A percentile compares a stretch with the other conserved stretches of the same genome.
phyloP scores from a whole-genome alignment of 2,113 vertebrate genomes.

The Pachycephala philippinensis region DNA sequence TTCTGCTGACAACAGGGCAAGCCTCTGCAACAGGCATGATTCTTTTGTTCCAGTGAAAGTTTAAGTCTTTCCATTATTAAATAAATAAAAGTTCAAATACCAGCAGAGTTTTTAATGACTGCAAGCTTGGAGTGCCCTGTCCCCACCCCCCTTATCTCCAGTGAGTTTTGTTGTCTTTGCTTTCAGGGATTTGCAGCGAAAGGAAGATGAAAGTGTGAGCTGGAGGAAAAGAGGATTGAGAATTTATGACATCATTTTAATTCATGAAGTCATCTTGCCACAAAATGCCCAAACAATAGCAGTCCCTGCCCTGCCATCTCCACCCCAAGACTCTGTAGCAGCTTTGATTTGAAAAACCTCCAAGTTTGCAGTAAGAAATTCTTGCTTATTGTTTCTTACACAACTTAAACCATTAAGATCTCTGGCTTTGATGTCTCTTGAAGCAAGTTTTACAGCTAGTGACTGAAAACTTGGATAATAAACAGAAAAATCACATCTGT shows the following conservation, averaged over 20 bases:
- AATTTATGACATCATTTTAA: neutral
- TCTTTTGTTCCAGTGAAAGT: neutral
- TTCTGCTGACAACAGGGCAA: neutral
- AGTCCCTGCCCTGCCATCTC: neutral
- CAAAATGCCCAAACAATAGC: neutral
- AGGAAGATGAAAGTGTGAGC: neutral
- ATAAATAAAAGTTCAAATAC: neutral
- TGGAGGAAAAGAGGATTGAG: neutral
- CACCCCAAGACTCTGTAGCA: neutral
- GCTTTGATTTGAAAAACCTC: neutral
- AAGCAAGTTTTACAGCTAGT: neutral
- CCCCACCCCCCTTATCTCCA: neutral
- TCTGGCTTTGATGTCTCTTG: neutral
- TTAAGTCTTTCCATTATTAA: neutral
- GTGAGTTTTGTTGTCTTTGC: neutral
- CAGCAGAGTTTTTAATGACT: neutral
- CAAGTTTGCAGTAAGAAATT: neutral
- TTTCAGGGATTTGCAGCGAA: neutral
- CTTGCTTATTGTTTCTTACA: neutral
- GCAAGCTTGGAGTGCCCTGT: neutral
- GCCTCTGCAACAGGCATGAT: neutral
- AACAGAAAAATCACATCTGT: neutral
- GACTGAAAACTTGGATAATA: neutral
- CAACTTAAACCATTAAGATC: neutral
- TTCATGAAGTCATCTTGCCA: neutral